Percentiles rank a stretch among this genome's conserved stretches.
Conservation (phyloP, 2,797 vertebrate species). For the Darevskia mixta region DNA sequence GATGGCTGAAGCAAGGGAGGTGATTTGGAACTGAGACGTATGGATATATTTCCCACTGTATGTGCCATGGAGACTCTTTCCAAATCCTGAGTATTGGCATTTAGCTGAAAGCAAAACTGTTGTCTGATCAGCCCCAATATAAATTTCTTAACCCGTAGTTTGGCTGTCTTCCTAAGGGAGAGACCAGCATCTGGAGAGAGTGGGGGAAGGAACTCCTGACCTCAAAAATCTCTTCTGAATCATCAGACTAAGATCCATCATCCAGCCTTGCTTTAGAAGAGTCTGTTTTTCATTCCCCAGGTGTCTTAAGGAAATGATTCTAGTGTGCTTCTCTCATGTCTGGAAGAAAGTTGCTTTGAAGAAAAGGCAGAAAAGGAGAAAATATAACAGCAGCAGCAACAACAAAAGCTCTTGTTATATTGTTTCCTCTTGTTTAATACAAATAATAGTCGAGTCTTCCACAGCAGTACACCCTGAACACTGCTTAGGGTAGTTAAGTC, state of each 20-base stretch:
- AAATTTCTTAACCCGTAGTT: not conserved
- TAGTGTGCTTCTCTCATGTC: not conserved
- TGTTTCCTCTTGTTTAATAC: not conserved
- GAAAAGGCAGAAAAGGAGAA: not conserved
- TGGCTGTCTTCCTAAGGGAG: not conserved
- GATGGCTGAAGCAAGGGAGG: not conserved
- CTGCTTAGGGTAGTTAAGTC: constrained; percentile 5
- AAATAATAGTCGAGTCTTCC: not conserved
- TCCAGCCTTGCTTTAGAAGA: not conserved
- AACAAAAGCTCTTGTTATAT: not conserved
- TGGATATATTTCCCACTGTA: not conserved
- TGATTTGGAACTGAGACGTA: not conserved
- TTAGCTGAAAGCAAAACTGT: not conserved
- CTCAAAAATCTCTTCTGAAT: not conserved
- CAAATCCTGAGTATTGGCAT: not conserved
- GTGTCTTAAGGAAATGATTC: not conserved
- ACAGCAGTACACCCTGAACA: not conserved
- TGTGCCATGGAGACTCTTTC: not conserved
- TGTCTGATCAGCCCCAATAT: not conserved
- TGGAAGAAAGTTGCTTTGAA: not conserved
- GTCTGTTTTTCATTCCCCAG: constrained; percentile 8
- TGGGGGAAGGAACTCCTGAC: not conserved
- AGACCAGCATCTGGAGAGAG: not conserved
- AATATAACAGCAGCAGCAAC: not conserved
- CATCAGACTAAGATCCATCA: not conserved